Conservation (phyloP, 2,888 invertebrate species). For the Schizotus pectinicornis region DNA sequence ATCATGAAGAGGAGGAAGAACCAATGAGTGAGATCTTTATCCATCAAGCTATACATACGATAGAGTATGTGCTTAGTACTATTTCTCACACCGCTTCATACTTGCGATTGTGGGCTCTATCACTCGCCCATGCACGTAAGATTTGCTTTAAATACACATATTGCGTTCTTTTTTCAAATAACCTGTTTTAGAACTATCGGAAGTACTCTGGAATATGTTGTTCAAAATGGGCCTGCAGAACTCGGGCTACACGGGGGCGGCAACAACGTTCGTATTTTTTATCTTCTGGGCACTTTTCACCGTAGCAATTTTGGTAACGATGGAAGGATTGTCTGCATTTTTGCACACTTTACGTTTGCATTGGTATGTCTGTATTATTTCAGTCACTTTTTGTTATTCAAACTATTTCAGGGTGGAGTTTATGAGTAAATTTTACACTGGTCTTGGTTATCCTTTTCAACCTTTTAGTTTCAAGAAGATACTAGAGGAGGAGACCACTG, state of each 20-base stretch:
- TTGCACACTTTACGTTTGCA: slow-evolving; percentile 87
- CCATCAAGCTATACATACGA: slow-evolving; percentile 94
- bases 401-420: slow-evolving; percentile 78
- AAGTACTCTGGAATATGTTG: slow-evolving; percentile 50
- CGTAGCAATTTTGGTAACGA: slow-evolving; percentile 80
- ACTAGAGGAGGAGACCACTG: slow-evolving; percentile 65
- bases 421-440: slow-evolving; percentile 84
- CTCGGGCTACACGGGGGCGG: slow-evolving; percentile 56
- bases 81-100: slow-evolving; percentile 98
- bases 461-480: slow-evolving; percentile 87
- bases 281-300: slow-evolving; percentile 82
- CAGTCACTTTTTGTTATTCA: slow-evolving; percentile 3
- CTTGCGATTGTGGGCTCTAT: slow-evolving; percentile 94
- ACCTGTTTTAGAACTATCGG: slow-evolving; percentile 49
- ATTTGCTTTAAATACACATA: too few relatives aligned
- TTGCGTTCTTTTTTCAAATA: too few relatives aligned
- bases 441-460: slow-evolving; percentile 80
- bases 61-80: slow-evolving; percentile 94
- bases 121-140: slow-evolving; percentile 93
- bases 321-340: slow-evolving; percentile 93
- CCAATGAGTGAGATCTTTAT: slow-evolving; percentile 89
- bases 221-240: slow-evolving; percentile 35
- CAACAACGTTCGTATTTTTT: slow-evolving; percentile 71
- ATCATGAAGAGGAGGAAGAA: slow-evolving; percentile 62
- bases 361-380: slow-evolving; percentile 70